These are phyloP conservation scores for Rhegmatorhina hoffmannsi DNA, from an alignment of 2,113 vertebrate species.

Conservation along the genomic window DNA sequence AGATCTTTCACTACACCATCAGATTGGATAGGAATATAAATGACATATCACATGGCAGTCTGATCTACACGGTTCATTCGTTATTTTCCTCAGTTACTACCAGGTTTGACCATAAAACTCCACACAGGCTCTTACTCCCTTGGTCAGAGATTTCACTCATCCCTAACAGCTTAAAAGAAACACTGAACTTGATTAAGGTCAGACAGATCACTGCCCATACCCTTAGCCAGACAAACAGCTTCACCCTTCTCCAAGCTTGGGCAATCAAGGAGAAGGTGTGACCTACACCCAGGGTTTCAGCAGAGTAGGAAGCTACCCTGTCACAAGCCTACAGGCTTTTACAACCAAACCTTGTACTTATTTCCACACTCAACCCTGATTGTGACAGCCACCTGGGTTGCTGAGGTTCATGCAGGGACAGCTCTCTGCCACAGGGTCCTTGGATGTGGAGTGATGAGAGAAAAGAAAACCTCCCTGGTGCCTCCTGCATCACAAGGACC, in stretches of 20 bases:
- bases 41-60: background rate
- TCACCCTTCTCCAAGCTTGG: background rate
- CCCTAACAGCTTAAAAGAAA: background rate
- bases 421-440: background rate
- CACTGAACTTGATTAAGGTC: background rate
- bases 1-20: background rate
- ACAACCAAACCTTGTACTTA: background rate
- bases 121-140: background rate
- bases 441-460: background rate
- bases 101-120: background rate
- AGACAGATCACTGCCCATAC: background rate
- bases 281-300: background rate
- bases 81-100: background rate
- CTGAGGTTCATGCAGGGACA: background rate
- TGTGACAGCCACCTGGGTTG: background rate
- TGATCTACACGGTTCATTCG: rapidly evolving
- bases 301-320: rapidly evolving
- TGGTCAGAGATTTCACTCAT: background rate
- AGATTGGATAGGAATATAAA: background rate
- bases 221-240: background rate
- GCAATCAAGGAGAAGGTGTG: background rate
- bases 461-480: background rate
- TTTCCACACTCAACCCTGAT: background rate
- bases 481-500: rapidly evolving
- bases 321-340: background rate